Conservation (phyloP, 2,888 invertebrate genomes). For the Epirrhoe tristata region DNA sequence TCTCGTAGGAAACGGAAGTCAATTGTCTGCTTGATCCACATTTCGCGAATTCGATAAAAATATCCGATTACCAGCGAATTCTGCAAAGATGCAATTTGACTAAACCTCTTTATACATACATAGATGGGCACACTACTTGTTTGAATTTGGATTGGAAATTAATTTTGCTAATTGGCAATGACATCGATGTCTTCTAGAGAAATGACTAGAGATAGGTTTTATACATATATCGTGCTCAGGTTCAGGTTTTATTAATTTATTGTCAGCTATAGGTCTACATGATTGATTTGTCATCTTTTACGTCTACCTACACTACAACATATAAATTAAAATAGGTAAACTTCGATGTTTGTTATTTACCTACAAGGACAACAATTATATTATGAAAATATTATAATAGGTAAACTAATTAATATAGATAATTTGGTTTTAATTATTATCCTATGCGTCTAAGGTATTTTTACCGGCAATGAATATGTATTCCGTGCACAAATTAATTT, state of each 20-base stretch:
- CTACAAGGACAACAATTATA: not conserved
- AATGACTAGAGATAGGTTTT: too few relatives aligned
- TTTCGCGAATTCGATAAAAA: slow-evolving; percentile 57
- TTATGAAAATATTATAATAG: not conserved
- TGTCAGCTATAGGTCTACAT: too few relatives aligned
- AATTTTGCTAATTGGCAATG: not conserved
- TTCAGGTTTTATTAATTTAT: too few relatives aligned
- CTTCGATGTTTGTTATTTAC: not conserved
- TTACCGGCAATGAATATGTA: not conserved
- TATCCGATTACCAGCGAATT: slow-evolving; percentile 68
- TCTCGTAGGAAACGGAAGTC: slow-evolving; percentile 80
- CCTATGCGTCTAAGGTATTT: not conserved
- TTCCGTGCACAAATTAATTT: not conserved
- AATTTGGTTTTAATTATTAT: not conserved
- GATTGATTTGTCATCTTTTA: too few relatives aligned
- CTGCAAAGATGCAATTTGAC: slow-evolving; percentile 21
- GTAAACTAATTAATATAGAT: not conserved
- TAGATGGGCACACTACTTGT: not conserved
- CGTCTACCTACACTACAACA: too few relatives aligned
- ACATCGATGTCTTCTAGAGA: too few relatives aligned
- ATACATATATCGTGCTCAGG: too few relatives aligned
- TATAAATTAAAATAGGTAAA: not conserved
- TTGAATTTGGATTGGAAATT: not conserved
- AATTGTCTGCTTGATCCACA: slow-evolving; percentile 67
- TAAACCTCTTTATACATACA: slow-evolving; percentile 5